Evolutionary conservation across 2,797 vertebrate genomes (phyloP).

Genomic region (Sylvilagus floridanus): DNA sequence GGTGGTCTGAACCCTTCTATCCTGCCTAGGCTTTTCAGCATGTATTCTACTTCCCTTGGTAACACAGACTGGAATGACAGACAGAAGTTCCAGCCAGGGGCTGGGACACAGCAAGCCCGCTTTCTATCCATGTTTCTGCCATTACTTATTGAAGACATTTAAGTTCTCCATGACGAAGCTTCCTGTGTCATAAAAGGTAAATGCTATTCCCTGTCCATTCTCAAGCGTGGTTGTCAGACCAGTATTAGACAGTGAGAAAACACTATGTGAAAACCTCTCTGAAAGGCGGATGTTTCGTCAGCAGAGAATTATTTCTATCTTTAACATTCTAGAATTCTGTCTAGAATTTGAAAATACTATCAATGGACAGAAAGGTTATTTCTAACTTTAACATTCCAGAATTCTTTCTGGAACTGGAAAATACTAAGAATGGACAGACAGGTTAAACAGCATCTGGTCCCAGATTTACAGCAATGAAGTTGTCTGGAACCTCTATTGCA

Average conservation of each 20-base stretch:
- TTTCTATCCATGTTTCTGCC: not conserved
- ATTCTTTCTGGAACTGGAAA: slow-evolving; percentile 40
- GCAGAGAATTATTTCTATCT: not conserved
- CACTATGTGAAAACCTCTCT: not conserved
- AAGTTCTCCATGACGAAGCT: not conserved
- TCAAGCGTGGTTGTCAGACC: not conserved
- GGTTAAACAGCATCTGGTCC: not conserved
- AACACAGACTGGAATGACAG: not conserved
- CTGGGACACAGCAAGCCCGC: not conserved
- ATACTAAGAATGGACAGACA: not conserved
- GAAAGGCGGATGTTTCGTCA: not conserved
- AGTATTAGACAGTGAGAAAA: slow-evolving; percentile 17
- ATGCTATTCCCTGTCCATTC: not conserved
- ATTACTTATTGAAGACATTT: not conserved
- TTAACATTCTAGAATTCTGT: not conserved
- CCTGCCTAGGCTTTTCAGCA: not conserved
- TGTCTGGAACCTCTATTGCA: not conserved
- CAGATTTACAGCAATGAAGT: not conserved
- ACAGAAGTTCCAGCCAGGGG: not conserved
- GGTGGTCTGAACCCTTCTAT: not conserved
- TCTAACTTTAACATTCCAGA: not conserved
- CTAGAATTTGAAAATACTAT: not conserved
- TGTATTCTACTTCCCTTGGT: not conserved
- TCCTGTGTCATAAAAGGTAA: not conserved
- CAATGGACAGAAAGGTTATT: not conserved